phyloP scores from a whole-genome alignment of 2,888 invertebrate genomes.

The Clivina fossor region DNA sequence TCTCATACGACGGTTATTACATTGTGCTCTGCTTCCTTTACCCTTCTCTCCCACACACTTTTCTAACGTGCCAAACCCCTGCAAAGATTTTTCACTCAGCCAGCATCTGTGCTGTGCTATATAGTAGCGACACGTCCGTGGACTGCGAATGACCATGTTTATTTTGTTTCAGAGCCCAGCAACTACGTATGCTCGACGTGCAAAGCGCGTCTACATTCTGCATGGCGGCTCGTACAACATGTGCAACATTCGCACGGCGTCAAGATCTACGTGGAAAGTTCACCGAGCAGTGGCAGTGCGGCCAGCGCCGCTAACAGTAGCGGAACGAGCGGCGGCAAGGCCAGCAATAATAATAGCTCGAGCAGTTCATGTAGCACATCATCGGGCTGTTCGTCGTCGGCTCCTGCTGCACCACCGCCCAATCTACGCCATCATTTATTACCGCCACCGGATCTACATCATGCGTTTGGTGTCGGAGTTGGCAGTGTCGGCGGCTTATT shows the following conservation, averaged over 20 bases:
- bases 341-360: conserved; percentile 59
- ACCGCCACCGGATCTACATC: conserved; percentile 73
- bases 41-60: conserved; percentile 24
- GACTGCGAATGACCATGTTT: conserved; percentile 28
- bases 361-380: conserved; percentile 56
- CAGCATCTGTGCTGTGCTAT: neutral
- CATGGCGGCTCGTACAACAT: conserved; percentile 94
- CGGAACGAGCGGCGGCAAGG: conserved; percentile 40
- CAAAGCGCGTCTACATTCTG: conserved; percentile 87
- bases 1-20: conserved; percentile 16
- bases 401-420: conserved; percentile 62
- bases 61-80: conserved; percentile 20
- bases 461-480: conserved; percentile 76
- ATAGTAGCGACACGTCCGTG: conserved; percentile 8
- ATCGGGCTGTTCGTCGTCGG: conserved; percentile 56
- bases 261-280: conserved; percentile 82
- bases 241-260: conserved; percentile 93
- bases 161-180: conserved; percentile 80
- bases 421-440: conserved; percentile 68
- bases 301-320: conserved; percentile 43
- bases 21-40: conserved; percentile 36
- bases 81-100: neutral
- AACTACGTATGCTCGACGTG: conserved; percentile 94
- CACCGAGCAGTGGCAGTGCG: conserved; percentile 46
- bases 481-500: conserved; percentile 70